Base-by-base conservation (phyloP, 2,797 vertebrate species). In the Geotrypetes seraphini region DNA sequence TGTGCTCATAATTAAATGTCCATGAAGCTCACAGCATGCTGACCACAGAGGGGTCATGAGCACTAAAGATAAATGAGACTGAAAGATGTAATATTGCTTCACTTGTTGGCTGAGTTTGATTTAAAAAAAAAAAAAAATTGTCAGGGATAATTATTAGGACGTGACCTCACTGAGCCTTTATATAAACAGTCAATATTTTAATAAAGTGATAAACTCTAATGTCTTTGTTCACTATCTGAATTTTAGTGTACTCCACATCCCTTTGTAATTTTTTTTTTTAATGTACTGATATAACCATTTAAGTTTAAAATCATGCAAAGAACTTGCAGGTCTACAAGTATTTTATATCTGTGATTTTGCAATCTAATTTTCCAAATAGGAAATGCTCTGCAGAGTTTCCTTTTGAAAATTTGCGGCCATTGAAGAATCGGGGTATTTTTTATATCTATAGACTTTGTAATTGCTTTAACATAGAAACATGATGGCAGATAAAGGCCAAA, bases 101-200 rank as follows among this genome's bases (percentile, higher is more conserved):
- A 88, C 85, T 84, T 76, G 80, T 84, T 81, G 86, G 85, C 84
- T 79, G 83, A 50, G 39, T 81, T 78, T 81, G 79, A 83, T 84
- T 86, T 82, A 89, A 83, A 84, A n/a, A n/a, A n/a, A n/a, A n/a
- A n/a, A n/a, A n/a, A n/a, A 83, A 83, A 85, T 84, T 85, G 86
- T 88, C 84, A 85, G 71, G 63, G 85, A 83, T 86, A 85, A 90
- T 91, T 90, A 92, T 90, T 84, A 88, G 83, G 86, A 80, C 80
- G 77, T 82, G 82, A 86, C 83, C 81, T 82, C 84, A 79, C 73
- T n/a, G n/a, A n/a, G n/a, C n/a, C n/a, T 78, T 80, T 86, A 86
- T 82, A 77, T 72, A 79, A 73, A 62, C 69, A 64, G 72, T 70
- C 69, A 71, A 63, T 32, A 59, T 73, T 78, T 78, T 75, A 81